phyloP scores from a whole-genome alignment of 2,797 vertebrate species.

The Danio albolineatus region DNA sequence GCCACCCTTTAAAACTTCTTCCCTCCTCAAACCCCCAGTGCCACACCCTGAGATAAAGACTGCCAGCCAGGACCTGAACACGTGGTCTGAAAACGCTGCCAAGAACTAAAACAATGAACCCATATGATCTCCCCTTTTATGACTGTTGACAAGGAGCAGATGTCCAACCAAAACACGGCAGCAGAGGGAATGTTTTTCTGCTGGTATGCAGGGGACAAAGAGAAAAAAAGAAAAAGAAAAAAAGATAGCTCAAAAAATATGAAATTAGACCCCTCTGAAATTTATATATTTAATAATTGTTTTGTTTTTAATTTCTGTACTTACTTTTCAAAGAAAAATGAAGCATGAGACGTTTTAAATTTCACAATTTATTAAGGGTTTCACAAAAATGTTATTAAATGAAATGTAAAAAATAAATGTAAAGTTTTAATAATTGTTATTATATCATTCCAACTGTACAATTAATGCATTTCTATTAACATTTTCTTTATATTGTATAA shows the following conservation, averaged over 20 bases:
- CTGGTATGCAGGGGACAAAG: neutral
- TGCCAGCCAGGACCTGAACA: neutral
- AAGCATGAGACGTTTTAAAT: no score
- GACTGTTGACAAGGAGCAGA: slow-evolving; percentile 8
- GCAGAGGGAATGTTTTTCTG: neutral
- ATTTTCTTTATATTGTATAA: no score
- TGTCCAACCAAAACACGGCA: slow-evolving; percentile 26
- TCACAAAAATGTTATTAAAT: no score
- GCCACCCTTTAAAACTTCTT: neutral
- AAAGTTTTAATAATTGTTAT: no score
- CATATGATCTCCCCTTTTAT: slow-evolving; percentile 20
- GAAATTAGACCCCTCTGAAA: no score
- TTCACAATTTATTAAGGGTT: no score
- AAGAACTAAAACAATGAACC: slow-evolving; percentile 34
- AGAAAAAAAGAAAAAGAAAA: neutral
- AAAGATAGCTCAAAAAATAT: neutral
- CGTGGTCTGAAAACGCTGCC: neutral
- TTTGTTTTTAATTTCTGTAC: no score
- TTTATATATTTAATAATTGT: no score
- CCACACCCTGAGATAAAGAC: slow-evolving; percentile 32
- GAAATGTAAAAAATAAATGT: no score
- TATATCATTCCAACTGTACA: no score
- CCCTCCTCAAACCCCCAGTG: neutral
- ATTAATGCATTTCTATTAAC: no score
- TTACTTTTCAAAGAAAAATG: no score